Percentiles rank a stretch among this genome's conserved stretches.
These are phyloP conservation scores for Esperia sulphurella DNA, from an alignment of 2,888 invertebrate genomes.

Conservation along the genomic window DNA sequence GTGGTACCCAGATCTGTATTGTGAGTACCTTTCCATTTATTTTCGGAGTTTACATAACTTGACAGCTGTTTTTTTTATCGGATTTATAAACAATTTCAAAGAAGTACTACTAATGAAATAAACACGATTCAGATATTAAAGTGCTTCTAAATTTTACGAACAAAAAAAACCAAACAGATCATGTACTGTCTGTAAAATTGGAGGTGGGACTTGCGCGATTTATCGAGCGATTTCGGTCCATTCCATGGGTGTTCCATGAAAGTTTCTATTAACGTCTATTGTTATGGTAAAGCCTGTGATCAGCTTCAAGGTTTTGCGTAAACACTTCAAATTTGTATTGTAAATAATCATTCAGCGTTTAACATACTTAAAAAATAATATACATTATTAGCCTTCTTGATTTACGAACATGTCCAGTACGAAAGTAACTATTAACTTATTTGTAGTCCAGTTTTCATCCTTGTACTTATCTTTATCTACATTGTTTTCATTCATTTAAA, in stretches of 20 bases:
- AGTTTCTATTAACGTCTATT: not conserved
- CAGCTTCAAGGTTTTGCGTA: conserved; percentile 1
- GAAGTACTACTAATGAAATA: conserved; percentile 3
- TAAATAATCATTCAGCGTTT: too few species aligned
- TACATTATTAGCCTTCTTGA: too few species aligned
- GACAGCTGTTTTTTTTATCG: conserved; percentile 68
- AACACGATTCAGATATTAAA: not conserved
- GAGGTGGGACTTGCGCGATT: not conserved
- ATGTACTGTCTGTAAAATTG: too few species aligned
- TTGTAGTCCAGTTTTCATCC: too few species aligned
- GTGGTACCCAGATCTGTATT: conserved; percentile 65
- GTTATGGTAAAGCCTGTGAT: not conserved
- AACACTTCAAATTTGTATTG: not conserved
- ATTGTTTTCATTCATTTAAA: too few species aligned
- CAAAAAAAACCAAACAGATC: too few species aligned
- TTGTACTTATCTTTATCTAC: too few species aligned
- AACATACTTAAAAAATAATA: too few species aligned
- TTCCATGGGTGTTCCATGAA: not conserved
- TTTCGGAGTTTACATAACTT: conserved; percentile 75
- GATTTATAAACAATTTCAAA: conserved; percentile 43
- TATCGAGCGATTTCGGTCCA: conserved; percentile 7
- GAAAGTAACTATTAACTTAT: too few species aligned
- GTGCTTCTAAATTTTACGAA: too few species aligned
- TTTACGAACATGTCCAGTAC: too few species aligned
- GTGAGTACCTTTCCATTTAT: conserved; percentile 68